Base-by-base conservation (phyloP, 2,888 invertebrate species). In the Cataglyphis cursor region DNA sequence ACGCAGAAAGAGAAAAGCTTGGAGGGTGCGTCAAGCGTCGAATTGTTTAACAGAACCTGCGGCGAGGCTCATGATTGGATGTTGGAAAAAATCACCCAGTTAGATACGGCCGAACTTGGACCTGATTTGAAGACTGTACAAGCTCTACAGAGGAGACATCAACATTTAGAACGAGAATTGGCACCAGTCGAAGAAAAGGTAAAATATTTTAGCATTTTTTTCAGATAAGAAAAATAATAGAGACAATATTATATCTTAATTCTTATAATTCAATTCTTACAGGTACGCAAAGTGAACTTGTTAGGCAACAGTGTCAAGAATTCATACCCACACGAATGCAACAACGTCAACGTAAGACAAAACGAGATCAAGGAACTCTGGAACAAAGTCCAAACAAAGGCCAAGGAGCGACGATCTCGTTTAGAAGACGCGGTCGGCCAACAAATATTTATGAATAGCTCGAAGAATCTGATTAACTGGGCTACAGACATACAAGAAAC, bases 51-150 rank as follows among this genome's bases (percentile, higher is more conserved):
- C 93, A 97, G 99, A 78, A 98, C 98, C 0, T 99, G 99, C 95
- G 99, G 99, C 93, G 99, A 99, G 94, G 98, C 99, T 0, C 97
- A 97, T 88, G 99, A 99, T 93, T 99, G 99, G 99, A 99, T 99
- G 98, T 96, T 97, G 78, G 99, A 99, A 95, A 99, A 99, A 95
- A 98, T 98, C 96, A 97, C 97, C 85, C 98, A 99, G 94, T 95
- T 99, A 82, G 98, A 98, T 64, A 97, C 96, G 0, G 96, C 96
- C 0, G 97, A 97, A 51, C 94, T 97, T 3, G 98, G 98, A 0
- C 97, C 97, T 3, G 99, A 99, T 95, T 96, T 99, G 61, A 97
- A 98, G 91, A 98, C 99, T 0, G 99, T 99, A 0, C 97, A 98
- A 91, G 98, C 99, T 0, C 94, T 99, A 88, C 99, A 99, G 95